Percentiles rank a stretch among this genome's conserved stretches.
These are phyloP conservation scores for Oryzias celebensis DNA, from an alignment of 2,113 vertebrate species.

Conservation along the genomic window DNA sequence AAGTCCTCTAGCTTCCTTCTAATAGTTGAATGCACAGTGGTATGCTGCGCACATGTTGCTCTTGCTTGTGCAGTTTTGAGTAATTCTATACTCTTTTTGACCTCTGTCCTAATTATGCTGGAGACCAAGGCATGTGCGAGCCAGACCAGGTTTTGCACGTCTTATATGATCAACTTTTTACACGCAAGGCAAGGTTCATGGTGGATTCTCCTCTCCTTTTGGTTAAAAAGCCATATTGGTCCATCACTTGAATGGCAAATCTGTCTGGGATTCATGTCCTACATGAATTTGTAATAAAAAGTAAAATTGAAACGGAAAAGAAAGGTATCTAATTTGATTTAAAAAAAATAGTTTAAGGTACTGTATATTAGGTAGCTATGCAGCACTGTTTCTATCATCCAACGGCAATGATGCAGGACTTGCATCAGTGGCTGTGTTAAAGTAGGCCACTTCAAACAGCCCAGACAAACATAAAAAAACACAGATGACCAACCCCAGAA, in stretches of 20 bases:
- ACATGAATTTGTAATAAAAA: too few species aligned
- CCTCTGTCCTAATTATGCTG: not conserved
- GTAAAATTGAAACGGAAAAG: too few species aligned
- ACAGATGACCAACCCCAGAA: constrained; percentile 34
- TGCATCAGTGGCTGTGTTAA: constrained; percentile 21
- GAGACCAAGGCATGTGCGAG: too few species aligned
- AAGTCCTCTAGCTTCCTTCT: constrained; percentile 18
- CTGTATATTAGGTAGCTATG: too few species aligned
- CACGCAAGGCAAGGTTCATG: too few species aligned
- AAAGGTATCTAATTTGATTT: too few species aligned
- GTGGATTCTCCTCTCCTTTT: not conserved
- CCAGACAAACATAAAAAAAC: constrained; percentile 9
- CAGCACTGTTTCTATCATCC: not conserved
- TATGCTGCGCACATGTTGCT: not conserved
- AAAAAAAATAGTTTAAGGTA: too few species aligned
- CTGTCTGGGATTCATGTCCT: too few species aligned
- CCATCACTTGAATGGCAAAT: too few species aligned
- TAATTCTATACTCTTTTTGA: not conserved
- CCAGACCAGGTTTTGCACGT: too few species aligned
- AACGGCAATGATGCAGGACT: not conserved
- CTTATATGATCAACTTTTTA: too few species aligned
- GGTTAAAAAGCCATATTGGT: not conserved
- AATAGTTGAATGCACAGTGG: not conserved
- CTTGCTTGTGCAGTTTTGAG: not conserved
- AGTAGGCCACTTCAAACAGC: constrained; percentile 50